Conservation (phyloP, 1,140 invertebrate genomes). For the Medauroidea extradentata region DNA sequence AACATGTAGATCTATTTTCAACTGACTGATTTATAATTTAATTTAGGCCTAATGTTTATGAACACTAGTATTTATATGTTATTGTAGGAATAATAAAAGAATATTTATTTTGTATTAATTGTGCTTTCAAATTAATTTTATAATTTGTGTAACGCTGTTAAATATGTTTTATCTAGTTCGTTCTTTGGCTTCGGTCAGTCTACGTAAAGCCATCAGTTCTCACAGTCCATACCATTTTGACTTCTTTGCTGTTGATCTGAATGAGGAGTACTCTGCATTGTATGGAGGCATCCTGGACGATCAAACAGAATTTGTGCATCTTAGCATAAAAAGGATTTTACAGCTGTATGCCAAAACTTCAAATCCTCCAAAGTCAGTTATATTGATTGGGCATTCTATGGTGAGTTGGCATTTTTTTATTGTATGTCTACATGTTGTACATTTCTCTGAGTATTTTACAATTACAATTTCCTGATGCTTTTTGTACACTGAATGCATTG, state of each 20-base stretch:
- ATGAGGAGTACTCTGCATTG: constrained; percentile 75
- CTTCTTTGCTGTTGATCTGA: constrained; percentile 79
- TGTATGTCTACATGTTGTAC: background rate
- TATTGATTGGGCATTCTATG: constrained; percentile 90
- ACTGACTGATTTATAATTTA: too few species aligned
- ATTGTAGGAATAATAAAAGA: too few species aligned
- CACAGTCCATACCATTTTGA: constrained; percentile 70
- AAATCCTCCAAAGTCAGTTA: constrained; percentile 55
- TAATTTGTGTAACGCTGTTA: too few species aligned
- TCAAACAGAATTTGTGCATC: constrained; percentile 71
- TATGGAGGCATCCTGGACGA: constrained; percentile 72
- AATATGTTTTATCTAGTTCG: constrained; percentile 54
- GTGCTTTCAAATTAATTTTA: too few species aligned
- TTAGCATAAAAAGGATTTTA: constrained; percentile 68
- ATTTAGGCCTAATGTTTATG: too few species aligned
- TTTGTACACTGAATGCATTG: too few species aligned
- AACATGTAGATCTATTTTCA: too few species aligned
- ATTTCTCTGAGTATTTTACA: too few species aligned
- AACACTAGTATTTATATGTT: too few species aligned
- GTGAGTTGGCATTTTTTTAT: constrained; percentile 48
- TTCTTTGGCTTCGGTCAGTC: constrained; percentile 82
- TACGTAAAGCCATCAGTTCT: constrained; percentile 66
- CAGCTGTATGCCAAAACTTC: constrained; percentile 57
- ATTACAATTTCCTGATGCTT: too few species aligned
- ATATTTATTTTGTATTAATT: too few species aligned